A percentile compares a stretch with the other conserved stretches of the same genome.
phyloP scores from a whole-genome alignment of 2,113 vertebrate species.

The Tetrao urogallus region DNA sequence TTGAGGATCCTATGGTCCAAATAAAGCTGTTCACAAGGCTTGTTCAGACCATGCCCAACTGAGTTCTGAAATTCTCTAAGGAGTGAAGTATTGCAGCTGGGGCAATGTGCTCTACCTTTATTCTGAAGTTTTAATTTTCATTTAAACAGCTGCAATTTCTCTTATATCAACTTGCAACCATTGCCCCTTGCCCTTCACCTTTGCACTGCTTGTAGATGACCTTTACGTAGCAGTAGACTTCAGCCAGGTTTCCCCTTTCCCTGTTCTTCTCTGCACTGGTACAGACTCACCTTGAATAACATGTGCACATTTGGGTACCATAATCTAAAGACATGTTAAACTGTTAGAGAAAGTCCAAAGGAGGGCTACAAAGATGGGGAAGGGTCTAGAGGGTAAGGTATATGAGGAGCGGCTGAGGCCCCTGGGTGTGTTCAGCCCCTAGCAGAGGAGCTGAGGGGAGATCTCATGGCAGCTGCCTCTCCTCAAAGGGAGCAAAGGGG shows the following conservation, averaged over 20 bases:
- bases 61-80: neutral
- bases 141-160: neutral
- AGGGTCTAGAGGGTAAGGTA: neutral
- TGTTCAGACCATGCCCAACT: neutral
- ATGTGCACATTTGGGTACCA: neutral
- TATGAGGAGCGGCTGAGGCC: neutral
- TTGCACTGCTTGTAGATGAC: neutral
- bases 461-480: neutral
- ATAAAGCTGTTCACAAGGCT: neutral
- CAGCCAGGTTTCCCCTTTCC: neutral
- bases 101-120: neutral
- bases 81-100: neutral
- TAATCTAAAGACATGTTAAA: neutral
- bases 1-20: neutral
- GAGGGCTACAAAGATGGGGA: neutral
- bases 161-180: neutral
- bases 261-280: neutral
- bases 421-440: neutral
- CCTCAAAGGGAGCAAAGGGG: neutral
- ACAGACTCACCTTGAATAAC: neutral
- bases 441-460: neutral
- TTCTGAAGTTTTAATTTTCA: neutral
- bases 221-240: neutral
- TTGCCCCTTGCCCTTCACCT: neutral
- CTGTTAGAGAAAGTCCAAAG: neutral